These are phyloP conservation scores for Leptinotarsa texana DNA, from an alignment of 1,140 invertebrate genomes.

Conservation along the genomic window DNA sequence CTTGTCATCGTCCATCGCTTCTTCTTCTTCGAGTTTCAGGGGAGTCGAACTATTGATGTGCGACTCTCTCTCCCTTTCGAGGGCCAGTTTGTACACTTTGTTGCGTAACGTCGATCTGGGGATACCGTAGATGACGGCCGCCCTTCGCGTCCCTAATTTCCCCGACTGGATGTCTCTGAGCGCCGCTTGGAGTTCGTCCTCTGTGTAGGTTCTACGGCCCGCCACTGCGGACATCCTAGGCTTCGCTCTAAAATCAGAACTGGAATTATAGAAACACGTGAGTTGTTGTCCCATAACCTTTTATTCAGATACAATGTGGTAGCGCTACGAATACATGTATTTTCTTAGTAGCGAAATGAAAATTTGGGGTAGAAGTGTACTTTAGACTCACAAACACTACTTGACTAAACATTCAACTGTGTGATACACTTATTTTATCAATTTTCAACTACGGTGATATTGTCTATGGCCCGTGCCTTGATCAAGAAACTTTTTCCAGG, in stretches of 20 bases:
- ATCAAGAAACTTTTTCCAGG: too few relatives aligned
- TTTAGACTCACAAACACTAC: too few relatives aligned
- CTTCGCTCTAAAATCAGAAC: conserved; percentile 64
- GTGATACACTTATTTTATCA: too few relatives aligned
- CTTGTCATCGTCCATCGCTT: conserved; percentile 59
- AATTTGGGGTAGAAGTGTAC: too few relatives aligned
- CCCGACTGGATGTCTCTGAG: conserved; percentile 90
- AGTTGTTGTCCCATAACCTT: conserved; percentile 26
- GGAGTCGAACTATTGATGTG: conserved; percentile 58
- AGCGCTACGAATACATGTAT: too few relatives aligned
- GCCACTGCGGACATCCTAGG: conserved; percentile 63
- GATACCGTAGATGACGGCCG: conserved; percentile 93
- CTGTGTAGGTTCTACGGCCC: conserved; percentile 79
- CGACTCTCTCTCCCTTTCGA: conserved; percentile 68
- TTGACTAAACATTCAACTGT: too few relatives aligned
- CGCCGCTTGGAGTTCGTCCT: conserved; percentile 87
- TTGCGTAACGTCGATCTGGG: conserved; percentile 92
- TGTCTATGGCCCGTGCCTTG: too few relatives aligned
- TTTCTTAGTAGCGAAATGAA: too few relatives aligned
- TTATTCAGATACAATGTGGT: background rate
- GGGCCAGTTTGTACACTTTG: conserved; percentile 88
- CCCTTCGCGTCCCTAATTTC: conserved; percentile 86
- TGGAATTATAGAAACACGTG: conserved; percentile 50
- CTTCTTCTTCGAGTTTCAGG: conserved; percentile 53
- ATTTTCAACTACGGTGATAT: too few relatives aligned